Evolutionary conservation across 2,888 invertebrate species (phyloP), one percentile per base, ranked within the genome.

Genomic region (Aphodius sticticus): DNA sequence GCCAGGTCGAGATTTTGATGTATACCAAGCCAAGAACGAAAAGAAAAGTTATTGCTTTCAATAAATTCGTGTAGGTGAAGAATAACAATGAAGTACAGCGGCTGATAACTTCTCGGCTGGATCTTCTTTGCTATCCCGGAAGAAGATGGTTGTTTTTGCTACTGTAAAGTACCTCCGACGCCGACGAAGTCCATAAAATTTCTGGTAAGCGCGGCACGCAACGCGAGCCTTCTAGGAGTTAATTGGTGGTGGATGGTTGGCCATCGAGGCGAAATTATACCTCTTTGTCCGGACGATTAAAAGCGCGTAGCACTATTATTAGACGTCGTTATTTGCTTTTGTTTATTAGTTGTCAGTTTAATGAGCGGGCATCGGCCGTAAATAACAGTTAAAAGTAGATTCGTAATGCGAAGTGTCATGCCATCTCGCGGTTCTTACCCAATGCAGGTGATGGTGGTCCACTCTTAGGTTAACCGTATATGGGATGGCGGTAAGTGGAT

Each of bases 241-340:
- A 53, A 53, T 53, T 53, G 53, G 53, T 53, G 53, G 53, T 53
- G 53, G 53, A 53, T 53, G 53, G 53, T 53, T 53, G 53, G 53
- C 53, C 53, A 53, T 53, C 53, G 53, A 53, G 53, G 53, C 53
- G 53, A 53, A 53, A 53, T 53, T 53, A 53, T 53, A 53, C 53
- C 53, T 53, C 53, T 53, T 53, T 53, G 53, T 53, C 53, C 53
- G 53, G 53, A 53, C 53, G 53, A 53, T 53, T 53, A 53, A 53
- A 53, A 53, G 53, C 53, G 53, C 53, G 53, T 53, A 53, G 53
- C 53, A 53, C 53, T 53, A 53, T 53, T 53, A 53, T 53, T 53
- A 53, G 53, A 12, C 53, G 53, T 53, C 53, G 53, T 53, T 53
- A 53, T 53, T 53, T 53, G 53, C 53, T 53, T 53, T 53, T 53